Evolutionary conservation across 2,888 invertebrate species (phyloP), one percentile per base, ranked within the genome.

Genomic region (Drosophila meridionalis): DNA sequence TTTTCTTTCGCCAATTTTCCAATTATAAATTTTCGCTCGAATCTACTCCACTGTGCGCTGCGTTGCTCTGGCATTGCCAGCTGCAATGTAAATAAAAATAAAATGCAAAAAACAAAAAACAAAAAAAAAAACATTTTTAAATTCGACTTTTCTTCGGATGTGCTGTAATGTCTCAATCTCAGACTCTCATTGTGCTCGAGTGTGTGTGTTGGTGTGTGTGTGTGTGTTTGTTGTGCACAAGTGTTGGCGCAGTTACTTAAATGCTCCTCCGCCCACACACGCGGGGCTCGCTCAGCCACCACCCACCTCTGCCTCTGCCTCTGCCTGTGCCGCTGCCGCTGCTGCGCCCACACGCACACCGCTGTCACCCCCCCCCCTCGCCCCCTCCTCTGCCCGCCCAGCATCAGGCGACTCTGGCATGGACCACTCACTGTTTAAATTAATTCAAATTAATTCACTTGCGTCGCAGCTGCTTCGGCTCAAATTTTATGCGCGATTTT

Each of bases 381-480:
- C 45, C 43, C 59, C 42, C 28, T 43, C 55, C 20, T 2, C 6
- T 2, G 11, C 8, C 1, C 48, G 8, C 8, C 8, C 48, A 8
- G 30, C 48, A 48, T 50, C 48, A 50, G 48, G 42, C 36, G 60
- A 36, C 48, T 42, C 1, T 30, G 40, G 45, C 48, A 26, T 57
- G 64, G 56, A 63, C 66, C 56, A 71, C 66, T 77, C 73, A 60
- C 82, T 87, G 83, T 79, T 80, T 76, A 89, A 89, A 90, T 89
- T 90, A 89, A 89, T 89, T 89, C 89, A 91, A 90, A 90, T 90
- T 90, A 90, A 90, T 91, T 90, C 89, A 90, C 89, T 90, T 61
- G 90, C 83, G 90, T 77, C 90, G 83, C 89, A 89, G 91, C 87
- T 90, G 91, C 83, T 91, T 82, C 89, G 73, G 77, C 87, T 87